Conservation (phyloP, 1,140 invertebrate genomes). For the Acromyrmex heyeri region DNA sequence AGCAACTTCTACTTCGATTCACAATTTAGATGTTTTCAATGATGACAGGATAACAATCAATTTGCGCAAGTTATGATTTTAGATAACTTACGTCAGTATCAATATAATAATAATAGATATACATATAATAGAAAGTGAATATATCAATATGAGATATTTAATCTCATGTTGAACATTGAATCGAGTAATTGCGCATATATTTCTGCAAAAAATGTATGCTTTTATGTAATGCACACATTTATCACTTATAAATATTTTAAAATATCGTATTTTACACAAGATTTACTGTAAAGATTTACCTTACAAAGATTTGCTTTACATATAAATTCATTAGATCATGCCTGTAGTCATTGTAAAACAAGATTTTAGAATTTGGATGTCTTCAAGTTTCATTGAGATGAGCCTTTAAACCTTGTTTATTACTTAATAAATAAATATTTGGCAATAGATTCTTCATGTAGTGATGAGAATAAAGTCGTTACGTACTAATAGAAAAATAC, state of each 20-base stretch:
- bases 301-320: too few relatives aligned
- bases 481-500: too few relatives aligned
- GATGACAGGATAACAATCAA: neutral
- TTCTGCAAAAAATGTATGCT: neutral
- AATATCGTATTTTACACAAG: neutral
- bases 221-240: neutral
- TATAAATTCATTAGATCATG: too few relatives aligned
- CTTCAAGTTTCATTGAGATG: too few relatives aligned
- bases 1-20: neutral
- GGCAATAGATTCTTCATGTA: too few relatives aligned
- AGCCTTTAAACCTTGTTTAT: too few relatives aligned
- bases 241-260: neutral
- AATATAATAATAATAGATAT: neutral
- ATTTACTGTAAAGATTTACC: neutral
- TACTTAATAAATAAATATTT: too few relatives aligned
- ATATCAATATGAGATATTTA: neutral
- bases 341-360: too few relatives aligned
- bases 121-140: too few relatives aligned
- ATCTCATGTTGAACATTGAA: slow-evolving; percentile 17
- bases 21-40: neutral
- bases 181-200: neutral
- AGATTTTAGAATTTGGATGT: too few relatives aligned
- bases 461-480: too few relatives aligned
- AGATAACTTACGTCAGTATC: neutral
- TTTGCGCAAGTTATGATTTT: slow-evolving; percentile 7